Percentiles rank a stretch among this genome's conserved stretches.
Conservation (phyloP, 2,797 vertebrate genomes). For the Crax fasciolata region DNA sequence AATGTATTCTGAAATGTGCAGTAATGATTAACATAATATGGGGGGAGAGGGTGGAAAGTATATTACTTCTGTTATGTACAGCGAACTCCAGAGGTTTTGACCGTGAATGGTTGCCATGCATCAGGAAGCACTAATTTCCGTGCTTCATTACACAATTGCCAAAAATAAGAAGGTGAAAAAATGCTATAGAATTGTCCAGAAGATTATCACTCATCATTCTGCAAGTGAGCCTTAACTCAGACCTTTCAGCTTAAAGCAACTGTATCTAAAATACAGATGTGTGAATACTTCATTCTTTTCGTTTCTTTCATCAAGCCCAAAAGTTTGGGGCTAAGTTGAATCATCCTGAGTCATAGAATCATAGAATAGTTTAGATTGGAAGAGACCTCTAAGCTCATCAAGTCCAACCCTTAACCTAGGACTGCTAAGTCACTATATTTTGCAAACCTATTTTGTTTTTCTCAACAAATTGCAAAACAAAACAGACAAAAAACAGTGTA, state of each 20-base stretch:
- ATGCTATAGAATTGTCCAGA: not conserved
- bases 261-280: not conserved
- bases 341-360: not conserved
- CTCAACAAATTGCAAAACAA: not conserved
- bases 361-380: too few relatives aligned
- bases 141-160: not conserved
- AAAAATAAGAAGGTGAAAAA: not conserved
- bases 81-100: not conserved
- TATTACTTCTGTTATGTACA: accelerated
- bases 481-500: not conserved
- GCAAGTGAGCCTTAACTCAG: not conserved
- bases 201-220: not conserved
- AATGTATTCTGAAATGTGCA: not conserved
- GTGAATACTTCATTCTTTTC: not conserved
- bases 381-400: too few relatives aligned
- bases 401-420: too few relatives aligned
- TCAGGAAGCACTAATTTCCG: not conserved
- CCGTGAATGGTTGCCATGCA: not conserved
- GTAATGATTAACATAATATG: not conserved
- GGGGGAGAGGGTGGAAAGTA: not conserved
- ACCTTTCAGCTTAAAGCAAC: not conserved
- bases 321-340: not conserved
- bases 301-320: not conserved
- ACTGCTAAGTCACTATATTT: not conserved
- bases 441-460: not conserved